phyloP scores from a whole-genome alignment of 2,797 vertebrate genomes.

The Ara ararauna region DNA sequence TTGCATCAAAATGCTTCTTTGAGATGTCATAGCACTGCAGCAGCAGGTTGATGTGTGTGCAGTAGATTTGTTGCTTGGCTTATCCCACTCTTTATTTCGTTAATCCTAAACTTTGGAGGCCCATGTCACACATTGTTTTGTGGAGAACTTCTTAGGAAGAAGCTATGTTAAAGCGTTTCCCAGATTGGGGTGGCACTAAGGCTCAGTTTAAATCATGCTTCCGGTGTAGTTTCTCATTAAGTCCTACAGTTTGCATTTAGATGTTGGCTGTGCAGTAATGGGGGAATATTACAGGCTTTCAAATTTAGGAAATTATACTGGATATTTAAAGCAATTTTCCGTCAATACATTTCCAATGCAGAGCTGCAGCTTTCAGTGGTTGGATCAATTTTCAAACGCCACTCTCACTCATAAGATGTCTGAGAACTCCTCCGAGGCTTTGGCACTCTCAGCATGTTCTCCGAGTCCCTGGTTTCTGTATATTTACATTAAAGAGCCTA shows the following conservation, averaged over 20 bases:
- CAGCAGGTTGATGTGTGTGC: constrained; percentile 84
- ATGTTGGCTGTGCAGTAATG: constrained; percentile 52
- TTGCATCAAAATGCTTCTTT: constrained; percentile 85
- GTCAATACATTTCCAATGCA: background rate
- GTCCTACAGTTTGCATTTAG: constrained; percentile 26
- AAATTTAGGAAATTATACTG: constrained; percentile 69
- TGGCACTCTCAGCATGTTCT: constrained; percentile 15
- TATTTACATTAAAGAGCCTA: background rate
- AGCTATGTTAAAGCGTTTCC: constrained; percentile 29
- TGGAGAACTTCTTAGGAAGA: constrained; percentile 70
- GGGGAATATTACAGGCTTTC: constrained; percentile 37
- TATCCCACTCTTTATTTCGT: constrained; percentile 78
- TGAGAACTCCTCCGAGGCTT: constrained; percentile 49
- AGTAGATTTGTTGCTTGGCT: constrained; percentile 86
- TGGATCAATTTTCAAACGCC: constrained; percentile 39
- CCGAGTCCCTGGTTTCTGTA: constrained; percentile 12
- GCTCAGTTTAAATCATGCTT: constrained; percentile 31
- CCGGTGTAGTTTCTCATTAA: constrained; percentile 38
- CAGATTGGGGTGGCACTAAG: constrained; percentile 10
- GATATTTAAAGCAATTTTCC: constrained; percentile 48
- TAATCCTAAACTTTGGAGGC: constrained; percentile 77
- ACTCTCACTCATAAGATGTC: background rate
- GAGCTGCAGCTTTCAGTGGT: constrained; percentile 29
- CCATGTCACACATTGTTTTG: constrained; percentile 80
- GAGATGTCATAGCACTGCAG: constrained; percentile 84